Base-by-base conservation (phyloP, 1,140 invertebrate genomes). In the Gryllus bimaculatus region DNA sequence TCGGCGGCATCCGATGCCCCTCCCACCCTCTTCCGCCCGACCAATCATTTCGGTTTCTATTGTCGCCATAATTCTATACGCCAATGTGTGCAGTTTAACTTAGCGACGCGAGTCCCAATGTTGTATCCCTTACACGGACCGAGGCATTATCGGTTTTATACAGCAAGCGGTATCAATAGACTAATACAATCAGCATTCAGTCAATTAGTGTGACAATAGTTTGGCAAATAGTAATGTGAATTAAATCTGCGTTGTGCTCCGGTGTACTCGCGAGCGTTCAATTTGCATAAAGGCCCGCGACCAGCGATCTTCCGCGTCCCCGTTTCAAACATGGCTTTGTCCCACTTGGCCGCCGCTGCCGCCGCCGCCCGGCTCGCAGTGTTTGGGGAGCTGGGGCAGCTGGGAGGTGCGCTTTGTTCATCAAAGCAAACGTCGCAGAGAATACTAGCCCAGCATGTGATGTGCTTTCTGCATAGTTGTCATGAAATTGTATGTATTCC, bases 181-280 rank as follows among this genome's bases (percentile, higher is more conserved):
- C 54, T 66, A 66, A 66, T 66, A 66, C 54, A 66, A 66, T 66
- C 54, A 66, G 54, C 54, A 66, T 66, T 66, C 54, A 66, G 54
- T 66, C 54, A 66, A 66, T 66, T 66, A 66, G 54, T 1, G 18
- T 66, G 18, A 66, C 54, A 66, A 66, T 66, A 66, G 54, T 66
- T 66, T 10, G 54, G 54, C 54, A 66, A 66, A 66, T 66, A 66
- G 10, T 66, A 66, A 66, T 66, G 54, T 66, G 54, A 66, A 66
- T 66, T 66, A 66, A 66, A 66, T 66, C 54, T 66, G 54, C 54
- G 54, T 66, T 66, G 54, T 66, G 10, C 54, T 10, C 7, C 54
- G 10, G 54, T 66, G 1, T 18, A 66, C 54, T 66, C 26, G 54
- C 10, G 54, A 18, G 10, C 54, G 54, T 66, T 66, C 54, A 18